Evolutionary conservation across 2,797 vertebrate species (phyloP).

Genomic region (Luscinia luscinia): DNA sequence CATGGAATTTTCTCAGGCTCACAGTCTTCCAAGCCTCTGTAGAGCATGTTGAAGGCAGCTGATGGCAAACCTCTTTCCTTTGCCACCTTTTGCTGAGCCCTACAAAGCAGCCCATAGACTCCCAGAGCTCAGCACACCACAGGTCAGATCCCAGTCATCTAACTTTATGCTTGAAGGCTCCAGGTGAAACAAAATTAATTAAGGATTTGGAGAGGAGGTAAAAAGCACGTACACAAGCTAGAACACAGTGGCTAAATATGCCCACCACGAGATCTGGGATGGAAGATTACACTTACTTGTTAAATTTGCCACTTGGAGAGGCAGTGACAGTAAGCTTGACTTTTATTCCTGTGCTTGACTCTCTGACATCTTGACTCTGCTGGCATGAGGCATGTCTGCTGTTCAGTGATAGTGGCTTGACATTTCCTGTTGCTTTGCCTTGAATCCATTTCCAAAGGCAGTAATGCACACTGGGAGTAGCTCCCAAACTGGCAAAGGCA

Average conservation of each 20-base stretch:
- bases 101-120: rapidly evolving
- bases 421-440: constrained; percentile 40
- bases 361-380: not conserved
- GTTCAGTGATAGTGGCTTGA: not conserved
- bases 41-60: not conserved
- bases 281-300: not conserved
- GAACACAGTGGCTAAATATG: not conserved
- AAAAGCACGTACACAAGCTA: not conserved
- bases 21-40: not conserved
- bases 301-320: not conserved
- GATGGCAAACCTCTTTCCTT: not conserved
- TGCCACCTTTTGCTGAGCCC: not conserved
- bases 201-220: not conserved
- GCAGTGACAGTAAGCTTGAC: not conserved
- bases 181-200: not conserved
- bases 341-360: not conserved
- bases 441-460: not conserved
- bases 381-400: not conserved
- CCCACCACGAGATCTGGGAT: not conserved
- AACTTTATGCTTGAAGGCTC: not conserved
- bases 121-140: not conserved
- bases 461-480: not conserved
- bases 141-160: not conserved
- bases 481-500: not conserved
- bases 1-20: not conserved